Conservation (phyloP, 2,113 vertebrate genomes). For the Turnix velox region DNA sequence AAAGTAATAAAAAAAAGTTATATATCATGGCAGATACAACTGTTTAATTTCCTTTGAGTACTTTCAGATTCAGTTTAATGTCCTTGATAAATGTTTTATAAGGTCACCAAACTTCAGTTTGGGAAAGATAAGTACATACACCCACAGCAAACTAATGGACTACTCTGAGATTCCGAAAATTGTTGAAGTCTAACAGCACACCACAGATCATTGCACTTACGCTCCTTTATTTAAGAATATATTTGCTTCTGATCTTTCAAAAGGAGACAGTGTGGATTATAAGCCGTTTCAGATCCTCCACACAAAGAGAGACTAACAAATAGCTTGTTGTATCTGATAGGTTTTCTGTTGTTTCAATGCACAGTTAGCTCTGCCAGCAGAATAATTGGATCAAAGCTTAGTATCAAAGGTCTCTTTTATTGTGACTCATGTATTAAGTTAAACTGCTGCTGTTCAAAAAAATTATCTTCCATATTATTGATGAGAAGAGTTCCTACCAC, state of each 20-base stretch:
- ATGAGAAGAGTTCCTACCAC: not conserved
- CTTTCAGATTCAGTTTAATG: not conserved
- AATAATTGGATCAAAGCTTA: not conserved
- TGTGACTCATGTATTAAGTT: not conserved
- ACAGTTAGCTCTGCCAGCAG: not conserved
- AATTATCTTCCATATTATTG: not conserved
- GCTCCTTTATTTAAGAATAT: not conserved
- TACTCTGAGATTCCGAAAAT: not conserved
- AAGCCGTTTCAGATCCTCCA: not conserved
- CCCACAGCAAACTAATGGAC: not conserved
- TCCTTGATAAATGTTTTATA: not conserved
- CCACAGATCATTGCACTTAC: fast-evolving
- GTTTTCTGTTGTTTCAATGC: not conserved
- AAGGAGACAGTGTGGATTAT: not conserved
- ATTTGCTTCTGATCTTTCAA: not conserved
- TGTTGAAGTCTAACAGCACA: not conserved
- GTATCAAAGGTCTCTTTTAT: not conserved
- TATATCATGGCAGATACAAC: not conserved
- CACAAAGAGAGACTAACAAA: not conserved
- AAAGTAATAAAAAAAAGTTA: no score
- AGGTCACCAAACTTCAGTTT: not conserved
- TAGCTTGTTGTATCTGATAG: fast-evolving
- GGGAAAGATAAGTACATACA: not conserved
- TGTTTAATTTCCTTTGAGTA: not conserved
- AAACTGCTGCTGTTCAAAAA: not conserved